phyloP scores from a whole-genome alignment of 2,113 vertebrate genomes.

The Zapornia atra region DNA sequence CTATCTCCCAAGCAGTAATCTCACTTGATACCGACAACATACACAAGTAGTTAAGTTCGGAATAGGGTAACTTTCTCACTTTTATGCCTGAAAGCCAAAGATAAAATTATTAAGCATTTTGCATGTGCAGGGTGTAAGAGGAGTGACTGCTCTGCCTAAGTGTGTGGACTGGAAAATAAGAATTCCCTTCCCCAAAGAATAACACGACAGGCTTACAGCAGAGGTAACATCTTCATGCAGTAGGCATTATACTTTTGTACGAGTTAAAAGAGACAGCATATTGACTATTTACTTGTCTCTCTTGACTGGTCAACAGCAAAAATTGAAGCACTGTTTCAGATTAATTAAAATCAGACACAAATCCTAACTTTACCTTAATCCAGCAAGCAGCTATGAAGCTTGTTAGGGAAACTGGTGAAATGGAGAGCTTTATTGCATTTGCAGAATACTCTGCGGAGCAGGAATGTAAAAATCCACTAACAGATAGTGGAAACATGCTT shows the following conservation, averaged over 20 bases:
- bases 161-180: conserved; percentile 13
- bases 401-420: neutral
- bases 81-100: conserved; percentile 27
- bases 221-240: neutral
- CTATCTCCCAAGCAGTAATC: conserved; percentile 14
- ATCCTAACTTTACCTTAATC: neutral
- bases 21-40: conserved; percentile 1
- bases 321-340: neutral
- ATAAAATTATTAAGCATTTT: conserved; percentile 42
- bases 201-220: neutral
- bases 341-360: conserved; percentile 25
- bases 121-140: neutral
- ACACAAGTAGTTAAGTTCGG: conserved; percentile 23
- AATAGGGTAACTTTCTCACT: neutral
- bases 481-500: neutral
- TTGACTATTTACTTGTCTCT: neutral
- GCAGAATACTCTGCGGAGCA: neutral
- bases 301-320: neutral
- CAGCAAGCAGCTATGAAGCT: neutral
- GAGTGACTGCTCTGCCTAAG: conserved; percentile 13
- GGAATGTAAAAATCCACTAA: neutral
- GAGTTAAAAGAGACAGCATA: neutral
- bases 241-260: neutral
- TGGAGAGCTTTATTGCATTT: neutral
- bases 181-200: conserved; percentile 12